Conservation (phyloP, 2,797 vertebrate species). For the Hemibagrus guttatus region DNA sequence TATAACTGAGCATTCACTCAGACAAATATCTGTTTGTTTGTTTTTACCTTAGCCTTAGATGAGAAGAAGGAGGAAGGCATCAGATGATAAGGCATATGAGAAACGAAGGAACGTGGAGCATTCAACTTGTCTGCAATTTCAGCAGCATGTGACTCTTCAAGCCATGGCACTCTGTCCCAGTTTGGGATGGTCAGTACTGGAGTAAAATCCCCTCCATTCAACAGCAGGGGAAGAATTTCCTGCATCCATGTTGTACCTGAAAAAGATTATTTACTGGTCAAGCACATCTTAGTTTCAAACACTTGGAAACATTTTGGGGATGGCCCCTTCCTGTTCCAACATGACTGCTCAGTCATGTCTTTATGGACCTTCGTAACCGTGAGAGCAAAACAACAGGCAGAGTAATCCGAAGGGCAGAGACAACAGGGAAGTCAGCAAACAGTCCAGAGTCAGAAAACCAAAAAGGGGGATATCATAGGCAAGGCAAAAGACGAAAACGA, state of each 20-base stretch:
- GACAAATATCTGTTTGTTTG: no score
- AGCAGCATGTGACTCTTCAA: slow-evolving; percentile 72
- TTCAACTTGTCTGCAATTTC: slow-evolving; percentile 61
- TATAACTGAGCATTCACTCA: not conserved
- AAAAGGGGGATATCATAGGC: no score
- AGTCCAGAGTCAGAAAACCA: no score
- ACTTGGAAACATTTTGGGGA: no score
- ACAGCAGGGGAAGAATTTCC: slow-evolving; percentile 77
- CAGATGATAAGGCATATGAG: slow-evolving; percentile 78
- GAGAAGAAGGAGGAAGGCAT: slow-evolving; percentile 76
- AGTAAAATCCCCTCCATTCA: slow-evolving; percentile 78
- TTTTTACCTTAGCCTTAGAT: slow-evolving; percentile 82
- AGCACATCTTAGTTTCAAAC: not conserved
- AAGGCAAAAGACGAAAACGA: no score
- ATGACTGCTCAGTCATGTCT: no score
- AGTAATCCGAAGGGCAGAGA: no score
- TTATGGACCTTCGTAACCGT: no score
- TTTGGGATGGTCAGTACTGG: slow-evolving; percentile 76
- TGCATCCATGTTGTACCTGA: slow-evolving; percentile 81
- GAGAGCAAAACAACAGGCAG: no score
- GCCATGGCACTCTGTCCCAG: slow-evolving; percentile 86
- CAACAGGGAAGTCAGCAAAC: no score
- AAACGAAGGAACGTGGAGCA: slow-evolving; percentile 76
- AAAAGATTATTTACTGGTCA: not conserved
- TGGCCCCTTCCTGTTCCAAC: no score